Base-by-base conservation (phyloP, 2,888 invertebrate genomes). In the Axea sp. region DNA sequence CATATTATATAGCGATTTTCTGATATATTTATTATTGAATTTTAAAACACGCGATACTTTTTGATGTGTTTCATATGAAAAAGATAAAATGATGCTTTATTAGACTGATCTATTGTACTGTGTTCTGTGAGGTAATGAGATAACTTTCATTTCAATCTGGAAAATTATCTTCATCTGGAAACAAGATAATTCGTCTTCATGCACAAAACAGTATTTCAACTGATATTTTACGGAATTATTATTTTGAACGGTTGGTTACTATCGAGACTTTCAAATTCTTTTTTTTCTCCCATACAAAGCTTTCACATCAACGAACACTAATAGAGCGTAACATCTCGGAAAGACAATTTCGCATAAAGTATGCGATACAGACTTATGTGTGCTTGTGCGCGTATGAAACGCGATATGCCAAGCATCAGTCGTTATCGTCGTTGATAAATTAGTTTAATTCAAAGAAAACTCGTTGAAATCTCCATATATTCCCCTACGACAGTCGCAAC, bases 331-430 rank as follows among this genome's bases (percentile, higher is more conserved):
- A 57, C 57, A 43, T 43, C 41, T 55, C 15, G 43, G 43, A 2
- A 30, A 57, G 19, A 39, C 43, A 43, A 57, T 43, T 43, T 57
- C 57, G 43, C 39, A 19, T 41, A 55, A 55, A 55, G 55, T 55
- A 55, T 31, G 55, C 41, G 17, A 39, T 37, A 33, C 26, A 17
- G 12, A 2, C 17, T 1, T 11, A 8, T 22, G 14, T 9, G 26
- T 17, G 9, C 17, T 8, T 7, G 15, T 8, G 6, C 26, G 17
- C 57, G 57, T 26, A 31, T 41, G 41, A 64, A 64, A 62, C 43
- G 43, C 45, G 75, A 78, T 78, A 81, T 79, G 78, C 78, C 75
- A 77, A 43, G 60, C 77, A 76, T 76, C 73, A 43, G 37, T 45
- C 35, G 35, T 47, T 55, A 41, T 64, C 51, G 17, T 15, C 41